A percentile compares a stretch with the other conserved stretches of the same genome.
These are phyloP conservation scores for Hypselothyrea guttata DNA, from an alignment of 2,888 invertebrate genomes.

Conservation along the genomic window DNA sequence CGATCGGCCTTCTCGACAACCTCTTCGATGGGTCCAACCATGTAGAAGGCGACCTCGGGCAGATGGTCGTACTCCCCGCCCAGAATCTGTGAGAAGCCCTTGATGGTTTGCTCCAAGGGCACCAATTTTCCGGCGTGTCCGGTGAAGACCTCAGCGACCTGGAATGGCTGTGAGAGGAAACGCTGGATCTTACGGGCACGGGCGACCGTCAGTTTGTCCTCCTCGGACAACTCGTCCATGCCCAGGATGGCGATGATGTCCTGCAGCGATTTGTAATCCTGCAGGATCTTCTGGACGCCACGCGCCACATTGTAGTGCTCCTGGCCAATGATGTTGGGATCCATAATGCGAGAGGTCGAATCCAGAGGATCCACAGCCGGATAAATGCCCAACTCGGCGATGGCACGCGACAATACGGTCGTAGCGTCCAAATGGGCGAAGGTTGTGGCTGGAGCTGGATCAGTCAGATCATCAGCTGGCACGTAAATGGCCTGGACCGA, in stretches of 20 bases:
- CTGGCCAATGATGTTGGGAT: conserved; percentile 93
- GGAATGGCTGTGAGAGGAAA: conserved; percentile 97
- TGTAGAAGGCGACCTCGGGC: conserved; percentile 98
- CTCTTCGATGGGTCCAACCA: conserved; percentile 97
- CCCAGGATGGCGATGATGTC: conserved; percentile 98
- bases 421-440: conserved; percentile 98
- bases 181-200: conserved; percentile 97
- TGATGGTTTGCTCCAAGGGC: conserved; percentile 92
- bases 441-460: conserved; percentile 97
- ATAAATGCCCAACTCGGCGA: conserved; percentile 95
- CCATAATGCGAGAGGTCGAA: conserved; percentile 96
- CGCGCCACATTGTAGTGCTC: conserved; percentile 95
- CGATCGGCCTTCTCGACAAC: conserved; percentile 91
- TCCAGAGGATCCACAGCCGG: conserved; percentile 97
- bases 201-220: conserved; percentile 96
- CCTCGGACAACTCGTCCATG: conserved; percentile 97
- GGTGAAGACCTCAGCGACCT: conserved; percentile 96
- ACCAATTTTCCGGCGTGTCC: conserved; percentile 95
- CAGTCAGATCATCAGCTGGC: conserved; percentile 97
- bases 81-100: conserved; percentile 93
- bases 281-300: conserved; percentile 95
- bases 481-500: conserved; percentile 98
- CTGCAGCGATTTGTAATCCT: conserved; percentile 89
- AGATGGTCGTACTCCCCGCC: conserved; percentile 93
- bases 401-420: conserved; percentile 95